Evolutionary conservation across 1,140 invertebrate genomes (phyloP), one percentile per base, ranked within the genome.

Genomic region (Cepaea nemoralis): DNA sequence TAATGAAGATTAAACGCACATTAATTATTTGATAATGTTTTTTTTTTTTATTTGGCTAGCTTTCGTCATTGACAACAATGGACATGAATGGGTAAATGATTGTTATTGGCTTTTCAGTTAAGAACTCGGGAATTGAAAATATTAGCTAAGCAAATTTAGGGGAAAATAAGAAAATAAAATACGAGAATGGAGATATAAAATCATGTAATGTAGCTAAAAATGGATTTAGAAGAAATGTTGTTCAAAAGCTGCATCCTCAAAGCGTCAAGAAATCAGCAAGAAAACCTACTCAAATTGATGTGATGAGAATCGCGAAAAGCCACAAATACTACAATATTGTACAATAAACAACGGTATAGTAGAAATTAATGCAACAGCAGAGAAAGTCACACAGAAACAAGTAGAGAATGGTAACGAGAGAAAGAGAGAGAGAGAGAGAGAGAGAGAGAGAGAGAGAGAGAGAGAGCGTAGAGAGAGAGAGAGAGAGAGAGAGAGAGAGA

Each of bases 1-100:
- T 63, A 63, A 63, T 27, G 1, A 63, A 63, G 59, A 63, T 63
- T 63, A 63, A 63, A 63, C 59, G 59, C 59, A 63, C 59, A 63
- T 63, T 63, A 63, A 63, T 76, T 76, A 45, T 12, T 76, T 19
- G 33, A 76, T 50, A 27, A 2, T 5, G 8, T 22, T 35, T 37
- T 35, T 40, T 73, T n/a, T 73, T 35, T 73, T 37, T 40, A 40
- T 55, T 55, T 14, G 50, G 50, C 8, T 8, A 45, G 50, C 19
- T 55, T 5, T 22, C 50, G 3, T 55, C 50, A 10, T 55, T 55
- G 50, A 14, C 19, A 22, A 55, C 19, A 55, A 55, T 22, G 6
- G 50, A 55, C 19, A 19, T 55, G 50, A 55, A 22, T 55, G 8
- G 50, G n/a, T 19, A 55, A 55, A 45, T 2, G n/a, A 10, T 22